Evolutionary conservation across 2,113 vertebrate genomes (phyloP), one percentile per base, ranked within the genome.

Genomic region (Cranoglanis bouderius): DNA sequence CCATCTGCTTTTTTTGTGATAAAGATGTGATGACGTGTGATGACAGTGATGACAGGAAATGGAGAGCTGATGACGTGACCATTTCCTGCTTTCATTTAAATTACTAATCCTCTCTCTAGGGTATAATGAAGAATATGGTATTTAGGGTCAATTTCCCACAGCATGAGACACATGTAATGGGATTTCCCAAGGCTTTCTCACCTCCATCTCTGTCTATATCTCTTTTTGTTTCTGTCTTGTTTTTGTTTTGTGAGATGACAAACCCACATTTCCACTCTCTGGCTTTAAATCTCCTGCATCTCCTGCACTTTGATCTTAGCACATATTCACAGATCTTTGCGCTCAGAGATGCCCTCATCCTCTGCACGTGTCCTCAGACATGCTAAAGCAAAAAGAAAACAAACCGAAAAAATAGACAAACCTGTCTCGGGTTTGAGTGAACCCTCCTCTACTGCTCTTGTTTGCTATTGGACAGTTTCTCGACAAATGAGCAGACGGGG

Each of bases 401-500:
- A 77, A 38, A 74, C n/a, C 12, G 12, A 63, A 75, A 57, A 57
- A 63, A 75, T 32, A 89, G 84, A 51, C 26, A 32, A 61, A 59
- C 38, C 81, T 49, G 26, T 74, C 32, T 49, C 51, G n/a, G 78
- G 63, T 90, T 89, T 43, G 72, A 90, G 85, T 38, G 78, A 90
- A 92, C 90, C 92, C 92, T 91, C 91, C 89, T 90, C 55, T 74
- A 13, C 82, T 2, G 55, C 32, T 88, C 85, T 65, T 12, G 49
- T 86, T 83, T 3, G n/a, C 89, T 67, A 90, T 90, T 92, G 92
- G 92, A 83, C 61, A 40, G n/a, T 32, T n/a, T 24, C 46, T 61
- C 40, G 61, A 85, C 92, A 91, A 92, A 93, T 93, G 78, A 82
- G 81, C 29, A 57, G 82, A 86, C 57, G 91, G 92, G 92, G 91